Base-by-base conservation (phyloP, 1,140 invertebrate genomes). In the Penaeus chinensis region DNA sequence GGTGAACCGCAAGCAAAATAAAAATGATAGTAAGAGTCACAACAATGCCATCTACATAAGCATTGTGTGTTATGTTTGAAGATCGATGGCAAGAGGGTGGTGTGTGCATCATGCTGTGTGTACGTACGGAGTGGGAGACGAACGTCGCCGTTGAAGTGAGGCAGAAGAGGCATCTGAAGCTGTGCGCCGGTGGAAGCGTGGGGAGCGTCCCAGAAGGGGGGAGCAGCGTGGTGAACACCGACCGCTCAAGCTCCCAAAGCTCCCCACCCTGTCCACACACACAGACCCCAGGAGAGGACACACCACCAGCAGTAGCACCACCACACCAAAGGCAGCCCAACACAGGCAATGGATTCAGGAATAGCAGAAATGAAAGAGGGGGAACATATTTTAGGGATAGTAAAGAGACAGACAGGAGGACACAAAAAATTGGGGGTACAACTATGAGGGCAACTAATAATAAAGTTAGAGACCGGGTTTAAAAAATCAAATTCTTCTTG, bases 141-240 rank as follows among this genome's bases (percentile, higher is more conserved):
- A 80, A 42, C 89, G 89, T 22, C 89, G 85, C 63, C 84, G 85
- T 60, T 87, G 85, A 79, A 83, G 54, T 27, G 82, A 86, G 37
- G 76, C 66, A 47, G 84, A 74, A 47, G 89, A 87, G 71, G 82
- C 89, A 69, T 87, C 77, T 47, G 89, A 89, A 84, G 89, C 86
- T 71, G 85, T 87, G 81, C 85, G 85, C 37, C 82, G 85, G 77
- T 87, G 85, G 71, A 87, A 81, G 63, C 89, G 81, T 76, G 89
- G 89, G 42, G 89, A 89, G 76, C 89, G 85, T 76, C 85, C 85
- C 85, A 89, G 76, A 81, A 89, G 85, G 76, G 89, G 89, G 76
- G 89, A 89, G 83, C 84, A 89, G 19, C 82, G 83, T 27, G 78
- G 88, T 63, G 85, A 89, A 19, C 61, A 85, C 37, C 81, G 83